Evolutionary conservation across 2,888 invertebrate genomes (phyloP).

Genomic region (Caenorhabditis sp.): DNA sequence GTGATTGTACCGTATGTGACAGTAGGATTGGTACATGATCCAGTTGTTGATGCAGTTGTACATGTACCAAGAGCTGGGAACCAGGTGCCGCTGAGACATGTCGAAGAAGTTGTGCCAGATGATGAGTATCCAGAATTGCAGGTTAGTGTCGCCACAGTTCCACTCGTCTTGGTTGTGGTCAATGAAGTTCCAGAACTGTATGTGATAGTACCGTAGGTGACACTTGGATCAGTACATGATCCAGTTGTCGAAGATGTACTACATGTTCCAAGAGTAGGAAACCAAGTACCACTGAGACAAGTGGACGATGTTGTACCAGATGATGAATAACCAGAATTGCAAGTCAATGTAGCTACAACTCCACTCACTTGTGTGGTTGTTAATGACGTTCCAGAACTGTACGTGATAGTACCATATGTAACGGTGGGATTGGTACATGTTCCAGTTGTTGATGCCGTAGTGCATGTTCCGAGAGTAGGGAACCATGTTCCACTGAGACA

Average conservation of each 20-base stretch:
- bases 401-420: constrained; percentile 25
- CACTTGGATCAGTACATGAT: constrained; percentile 14
- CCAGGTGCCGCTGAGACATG: constrained; percentile 37
- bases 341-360: too few relatives aligned
- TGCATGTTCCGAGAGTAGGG: not conserved
- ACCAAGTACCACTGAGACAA: constrained; percentile 4
- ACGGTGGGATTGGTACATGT: constrained; percentile 19
- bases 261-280: constrained; percentile 1
- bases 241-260: not conserved
- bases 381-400: constrained; percentile 23
- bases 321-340: constrained; percentile 7
- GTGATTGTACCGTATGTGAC: constrained; percentile 24
- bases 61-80: constrained; percentile 40
- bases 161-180: constrained; percentile 14
- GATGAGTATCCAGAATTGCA: constrained; percentile 50
- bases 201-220: constrained; percentile 21
- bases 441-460: not conserved
- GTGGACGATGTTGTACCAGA: constrained; percentile 12
- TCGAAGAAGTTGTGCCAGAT: constrained; percentile 10
- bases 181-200: constrained; percentile 7
- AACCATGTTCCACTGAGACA: constrained; percentile 4
- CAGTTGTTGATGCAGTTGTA: not conserved
- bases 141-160: constrained; percentile 51
- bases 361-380: constrained; percentile 3
- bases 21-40: constrained; percentile 16